phyloP scores from a whole-genome alignment of 1,140 invertebrate genomes.

The Eupristina koningsbergeri region DNA sequence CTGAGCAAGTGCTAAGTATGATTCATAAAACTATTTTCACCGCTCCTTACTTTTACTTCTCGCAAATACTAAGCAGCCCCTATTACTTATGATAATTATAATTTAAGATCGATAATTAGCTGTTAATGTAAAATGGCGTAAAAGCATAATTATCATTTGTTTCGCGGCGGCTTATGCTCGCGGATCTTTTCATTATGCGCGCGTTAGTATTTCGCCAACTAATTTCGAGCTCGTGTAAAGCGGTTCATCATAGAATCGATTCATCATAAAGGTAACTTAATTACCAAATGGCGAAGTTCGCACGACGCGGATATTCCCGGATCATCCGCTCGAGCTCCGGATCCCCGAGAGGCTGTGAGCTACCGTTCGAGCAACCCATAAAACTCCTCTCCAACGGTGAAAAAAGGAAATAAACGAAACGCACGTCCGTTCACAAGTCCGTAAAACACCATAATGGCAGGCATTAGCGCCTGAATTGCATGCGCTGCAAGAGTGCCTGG shows the following conservation, averaged over 20 bases:
- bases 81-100: background rate
- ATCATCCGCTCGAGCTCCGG: too few species aligned
- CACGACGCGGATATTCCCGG: too few species aligned
- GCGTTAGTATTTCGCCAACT: too few species aligned
- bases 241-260: too few species aligned
- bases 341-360: background rate
- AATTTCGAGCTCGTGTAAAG: too few species aligned
- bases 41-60: background rate
- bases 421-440: background rate
- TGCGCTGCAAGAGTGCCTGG: background rate
- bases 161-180: too few species aligned
- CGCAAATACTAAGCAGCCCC: background rate
- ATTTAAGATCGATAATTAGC: background rate
- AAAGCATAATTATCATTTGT: background rate
- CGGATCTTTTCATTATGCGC: too few species aligned
- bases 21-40: background rate
- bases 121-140: background rate
- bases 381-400: background rate
- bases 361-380: background rate
- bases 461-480: background rate
- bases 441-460: background rate
- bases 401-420: constrained; percentile 8
- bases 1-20: background rate
- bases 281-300: background rate
- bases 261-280: background rate